Percentiles rank a stretch among this genome's conserved stretches.
These are phyloP conservation scores for Python bivittatus DNA, from an alignment of 2,113 vertebrate genomes.

Conservation along the genomic window DNA sequence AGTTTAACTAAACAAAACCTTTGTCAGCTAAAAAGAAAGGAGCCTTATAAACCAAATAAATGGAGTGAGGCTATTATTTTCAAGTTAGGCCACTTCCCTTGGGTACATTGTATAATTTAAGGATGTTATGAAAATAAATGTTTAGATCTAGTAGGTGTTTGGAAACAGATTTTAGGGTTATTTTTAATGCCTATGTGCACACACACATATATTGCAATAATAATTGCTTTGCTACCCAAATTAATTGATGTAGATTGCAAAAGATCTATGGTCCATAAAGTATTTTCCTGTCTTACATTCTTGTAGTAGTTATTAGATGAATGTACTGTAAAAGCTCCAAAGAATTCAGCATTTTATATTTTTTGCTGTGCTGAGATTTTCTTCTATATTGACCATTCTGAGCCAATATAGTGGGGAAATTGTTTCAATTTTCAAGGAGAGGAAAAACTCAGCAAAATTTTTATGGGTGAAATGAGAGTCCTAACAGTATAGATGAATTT, in stretches of 20 bases:
- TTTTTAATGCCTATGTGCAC: neutral
- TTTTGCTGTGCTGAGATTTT: neutral
- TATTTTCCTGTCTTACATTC: neutral
- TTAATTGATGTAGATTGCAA: neutral
- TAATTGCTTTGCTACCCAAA: neutral
- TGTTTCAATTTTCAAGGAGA: neutral
- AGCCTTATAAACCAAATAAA: slow-evolving; percentile 37
- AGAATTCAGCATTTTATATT: neutral
- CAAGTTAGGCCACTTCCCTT: slow-evolving; percentile 1
- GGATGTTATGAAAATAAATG: slow-evolving; percentile 13
- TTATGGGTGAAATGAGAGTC: neutral
- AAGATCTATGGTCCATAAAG: neutral
- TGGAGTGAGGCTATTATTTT: neutral
- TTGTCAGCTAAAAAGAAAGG: slow-evolving; percentile 31
- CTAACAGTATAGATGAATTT: neutral
- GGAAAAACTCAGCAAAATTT: neutral
- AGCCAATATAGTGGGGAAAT: neutral
- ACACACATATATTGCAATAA: neutral
- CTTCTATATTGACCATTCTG: neutral
- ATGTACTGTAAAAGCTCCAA: neutral
- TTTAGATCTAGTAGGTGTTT: neutral
- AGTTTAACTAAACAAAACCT: slow-evolving; percentile 37
- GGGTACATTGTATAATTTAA: neutral
- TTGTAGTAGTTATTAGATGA: neutral
- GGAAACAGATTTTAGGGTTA: neutral